These are phyloP conservation scores for Fregetta grallaria DNA, from an alignment of 2,113 vertebrate genomes.

Conservation along the genomic window DNA sequence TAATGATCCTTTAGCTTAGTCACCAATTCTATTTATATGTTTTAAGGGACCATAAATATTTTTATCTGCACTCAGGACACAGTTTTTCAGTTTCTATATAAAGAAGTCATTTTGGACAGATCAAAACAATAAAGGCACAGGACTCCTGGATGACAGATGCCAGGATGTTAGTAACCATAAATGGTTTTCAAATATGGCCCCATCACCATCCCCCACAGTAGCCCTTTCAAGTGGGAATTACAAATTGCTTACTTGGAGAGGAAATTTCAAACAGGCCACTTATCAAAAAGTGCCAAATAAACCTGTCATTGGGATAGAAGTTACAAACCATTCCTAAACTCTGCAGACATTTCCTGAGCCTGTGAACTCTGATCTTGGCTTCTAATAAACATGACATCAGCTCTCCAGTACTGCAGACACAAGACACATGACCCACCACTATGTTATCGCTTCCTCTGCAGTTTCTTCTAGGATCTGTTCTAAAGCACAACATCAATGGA, in stretches of 20 bases:
- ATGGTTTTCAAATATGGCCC: constrained; percentile 67
- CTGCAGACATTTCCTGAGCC: constrained; percentile 69
- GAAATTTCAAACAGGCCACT: constrained; percentile 74
- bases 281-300: constrained; percentile 78
- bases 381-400: constrained; percentile 70
- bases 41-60: constrained; percentile 39
- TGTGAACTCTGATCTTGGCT: constrained; percentile 69
- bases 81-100: constrained; percentile 61
- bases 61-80: constrained; percentile 19
- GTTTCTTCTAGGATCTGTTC: constrained; percentile 48
- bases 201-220: constrained; percentile 69
- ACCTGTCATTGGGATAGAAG: constrained; percentile 71
- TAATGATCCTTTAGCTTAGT: constrained; percentile 25
- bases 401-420: constrained; percentile 54
- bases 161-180: constrained; percentile 73
- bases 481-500: constrained; percentile 28
- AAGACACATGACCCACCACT: constrained; percentile 55
- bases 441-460: constrained; percentile 45
- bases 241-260: constrained; percentile 73
- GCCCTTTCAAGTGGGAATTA: constrained; percentile 74
- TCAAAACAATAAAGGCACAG: constrained; percentile 72
- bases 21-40: constrained; percentile 16
- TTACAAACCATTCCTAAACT: constrained; percentile 66
- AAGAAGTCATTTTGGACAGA: constrained; percentile 55
- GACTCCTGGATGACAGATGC: constrained; percentile 71